phyloP scores from a whole-genome alignment of 2,113 vertebrate species.

The Cottus gobio region DNA sequence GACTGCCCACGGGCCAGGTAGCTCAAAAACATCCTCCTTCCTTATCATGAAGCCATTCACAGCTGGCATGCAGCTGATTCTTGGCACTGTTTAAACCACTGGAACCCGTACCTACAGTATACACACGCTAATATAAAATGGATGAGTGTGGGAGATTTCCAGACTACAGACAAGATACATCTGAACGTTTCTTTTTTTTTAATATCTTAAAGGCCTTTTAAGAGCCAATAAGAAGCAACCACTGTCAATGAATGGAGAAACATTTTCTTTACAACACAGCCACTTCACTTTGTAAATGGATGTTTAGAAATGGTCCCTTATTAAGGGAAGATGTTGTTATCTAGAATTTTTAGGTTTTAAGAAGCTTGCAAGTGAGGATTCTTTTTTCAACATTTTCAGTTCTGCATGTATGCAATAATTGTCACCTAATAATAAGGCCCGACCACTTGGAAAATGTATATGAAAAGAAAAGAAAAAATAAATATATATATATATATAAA shows the following conservation, averaged over 20 bases:
- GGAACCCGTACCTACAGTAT: slow-evolving; percentile 16
- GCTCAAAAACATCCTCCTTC: slow-evolving; percentile 55
- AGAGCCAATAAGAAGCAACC: background rate
- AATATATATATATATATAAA: background rate
- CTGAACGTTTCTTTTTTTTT: slow-evolving; percentile 26
- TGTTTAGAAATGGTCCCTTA: background rate
- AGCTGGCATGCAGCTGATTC: slow-evolving; percentile 72
- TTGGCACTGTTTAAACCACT: slow-evolving; percentile 30
- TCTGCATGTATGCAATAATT: background rate
- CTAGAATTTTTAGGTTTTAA: background rate
- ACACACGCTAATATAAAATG: slow-evolving; percentile 39
- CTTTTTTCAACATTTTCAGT: background rate
- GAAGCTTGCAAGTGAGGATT: background rate
- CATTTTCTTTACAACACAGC: background rate
- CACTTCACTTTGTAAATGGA: background rate
- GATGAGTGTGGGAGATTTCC: background rate
- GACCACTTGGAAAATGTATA: background rate
- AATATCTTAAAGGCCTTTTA: slow-evolving; percentile 35
- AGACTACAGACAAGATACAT: slow-evolving; percentile 24
- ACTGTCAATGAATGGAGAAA: background rate
- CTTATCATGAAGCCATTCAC: slow-evolving; percentile 54
- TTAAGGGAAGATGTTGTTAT: background rate
- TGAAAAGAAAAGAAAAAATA: background rate
- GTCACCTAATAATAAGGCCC: background rate
- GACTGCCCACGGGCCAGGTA: slow-evolving; percentile 66